Evolutionary conservation across 1,140 invertebrate species (phyloP).

Genomic region (Chrysoperla carnea): DNA sequence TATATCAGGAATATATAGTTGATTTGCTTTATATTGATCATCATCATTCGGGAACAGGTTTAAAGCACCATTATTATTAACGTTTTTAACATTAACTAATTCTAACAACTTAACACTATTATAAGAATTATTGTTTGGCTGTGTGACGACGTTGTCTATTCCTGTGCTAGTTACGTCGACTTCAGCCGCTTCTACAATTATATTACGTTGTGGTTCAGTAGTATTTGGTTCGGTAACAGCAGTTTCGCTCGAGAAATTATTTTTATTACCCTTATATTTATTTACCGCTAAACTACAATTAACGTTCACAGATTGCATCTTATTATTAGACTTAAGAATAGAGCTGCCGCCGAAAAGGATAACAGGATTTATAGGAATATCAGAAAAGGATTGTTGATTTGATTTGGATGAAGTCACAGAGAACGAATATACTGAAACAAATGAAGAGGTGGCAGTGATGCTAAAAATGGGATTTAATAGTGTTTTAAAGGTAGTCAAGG

Average conservation of each 20-base stretch:
- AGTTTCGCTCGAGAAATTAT: slow-evolving; percentile 42
- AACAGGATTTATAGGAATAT: slow-evolving; percentile 10
- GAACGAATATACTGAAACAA: too few relatives aligned
- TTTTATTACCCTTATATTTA: slow-evolving; percentile 32
- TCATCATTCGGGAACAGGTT: slow-evolving; percentile 18
- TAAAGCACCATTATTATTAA: slow-evolving; percentile 23
- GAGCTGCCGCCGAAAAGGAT: slow-evolving; percentile 28
- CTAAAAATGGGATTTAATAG: too few relatives aligned
- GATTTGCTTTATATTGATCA: not conserved
- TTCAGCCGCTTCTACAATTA: too few relatives aligned
- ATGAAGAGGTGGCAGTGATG: too few relatives aligned
- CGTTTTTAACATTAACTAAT: slow-evolving; percentile 13
- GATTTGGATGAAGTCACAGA: too few relatives aligned
- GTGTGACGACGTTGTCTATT: slow-evolving; percentile 4
- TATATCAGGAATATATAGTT: slow-evolving; percentile 38
- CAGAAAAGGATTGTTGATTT: too few relatives aligned
- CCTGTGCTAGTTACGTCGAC: too few relatives aligned
- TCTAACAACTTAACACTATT: slow-evolving; percentile 16
- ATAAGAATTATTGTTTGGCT: slow-evolving; percentile 21
- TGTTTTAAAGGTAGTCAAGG: too few relatives aligned
- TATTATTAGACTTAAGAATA: slow-evolving; percentile 37
- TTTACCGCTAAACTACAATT: slow-evolving; percentile 31
- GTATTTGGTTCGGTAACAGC: slow-evolving; percentile 38
- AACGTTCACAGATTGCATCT: slow-evolving; percentile 46
- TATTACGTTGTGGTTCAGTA: slow-evolving; percentile 34